Evolutionary conservation across 2,113 vertebrate species (phyloP).

Genomic region (Centropristis striata): DNA sequence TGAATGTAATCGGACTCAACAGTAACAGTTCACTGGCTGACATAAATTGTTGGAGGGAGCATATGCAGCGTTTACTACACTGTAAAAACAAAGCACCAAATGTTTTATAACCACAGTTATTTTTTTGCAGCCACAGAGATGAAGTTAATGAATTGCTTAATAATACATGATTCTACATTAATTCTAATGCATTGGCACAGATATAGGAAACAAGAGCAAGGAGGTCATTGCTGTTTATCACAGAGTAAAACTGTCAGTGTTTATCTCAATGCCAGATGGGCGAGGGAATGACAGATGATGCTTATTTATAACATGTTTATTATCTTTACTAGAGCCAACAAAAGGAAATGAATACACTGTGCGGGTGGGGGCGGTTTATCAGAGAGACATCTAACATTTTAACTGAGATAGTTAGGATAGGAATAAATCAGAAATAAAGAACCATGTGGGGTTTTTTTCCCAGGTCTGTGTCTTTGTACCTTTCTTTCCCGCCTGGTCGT

Average conservation of each 20-base stretch:
- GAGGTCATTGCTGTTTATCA: conserved; percentile 12
- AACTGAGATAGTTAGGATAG: neutral
- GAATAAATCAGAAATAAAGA: neutral
- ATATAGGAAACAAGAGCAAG: neutral
- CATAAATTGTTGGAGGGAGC: neutral
- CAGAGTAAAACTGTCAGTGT: conserved; percentile 5
- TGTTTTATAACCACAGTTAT: neutral
- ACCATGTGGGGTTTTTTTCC: neutral
- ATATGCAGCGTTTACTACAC: neutral
- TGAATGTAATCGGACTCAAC: neutral
- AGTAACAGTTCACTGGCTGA: neutral
- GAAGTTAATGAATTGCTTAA: neutral
- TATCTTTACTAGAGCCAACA: neutral
- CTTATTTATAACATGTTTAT: neutral
- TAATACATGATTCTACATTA: neutral
- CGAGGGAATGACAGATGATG: neutral
- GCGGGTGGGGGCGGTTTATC: neutral
- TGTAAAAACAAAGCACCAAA: conserved; percentile 17
- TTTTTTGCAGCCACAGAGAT: neutral
- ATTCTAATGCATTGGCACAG: neutral
- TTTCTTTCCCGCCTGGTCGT: conserved; percentile 93
- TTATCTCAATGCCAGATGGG: conserved; percentile 1
- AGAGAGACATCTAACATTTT: neutral
- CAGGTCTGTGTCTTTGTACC: conserved; percentile 79
- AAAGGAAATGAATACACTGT: neutral